Base-by-base conservation (phyloP, 2,888 invertebrate genomes). In the Vanessa cardui region DNA sequence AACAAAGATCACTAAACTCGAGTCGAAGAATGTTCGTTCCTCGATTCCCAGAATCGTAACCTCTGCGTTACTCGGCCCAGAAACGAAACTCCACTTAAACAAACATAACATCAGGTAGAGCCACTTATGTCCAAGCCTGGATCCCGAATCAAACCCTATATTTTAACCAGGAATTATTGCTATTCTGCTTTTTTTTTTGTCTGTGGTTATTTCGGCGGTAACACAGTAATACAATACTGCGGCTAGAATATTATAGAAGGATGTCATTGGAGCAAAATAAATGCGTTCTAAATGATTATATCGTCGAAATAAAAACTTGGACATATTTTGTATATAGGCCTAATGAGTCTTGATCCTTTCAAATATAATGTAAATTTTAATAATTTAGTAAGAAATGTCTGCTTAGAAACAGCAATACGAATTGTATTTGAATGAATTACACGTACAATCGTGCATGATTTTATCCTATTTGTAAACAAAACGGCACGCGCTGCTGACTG, bases 31-130 rank as follows among this genome's bases (percentile, higher is more conserved):
- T 65, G 33, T n/a, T n/a, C 26, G 45, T 74, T 71, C 12, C 8
- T 39, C 76, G 78, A 73, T 76, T 75, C 73, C 66, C 68, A 46
- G 76, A 77, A 78, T 75, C n/a, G 45, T 12, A 72, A 69, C 64
- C 83, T 39, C 12, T 15, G 21, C 52, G 31, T 54, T 54, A 54
- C 52, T 31, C 52, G 50, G 8, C 21, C 52, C 52, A 16, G 16
- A 83, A 80, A 77, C 73, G 76, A 52, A 33, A 56, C 56, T 16
- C 77, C 76, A 72, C 74, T 82, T 85, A 87, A 87, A 85, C 86
- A 86, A 86, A 87, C 83, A 79, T 58, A 77, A 75, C 79, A 74
- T 77, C 89, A 88, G 88, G 89, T 88, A 89, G 75, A 80, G 77
- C 85, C 89, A 89, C 39, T 89, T 89, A 88, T 79, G 79, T 74